Evolutionary conservation across 2,797 vertebrate species (phyloP).

Genomic region (Eutrigla gurnardus): DNA sequence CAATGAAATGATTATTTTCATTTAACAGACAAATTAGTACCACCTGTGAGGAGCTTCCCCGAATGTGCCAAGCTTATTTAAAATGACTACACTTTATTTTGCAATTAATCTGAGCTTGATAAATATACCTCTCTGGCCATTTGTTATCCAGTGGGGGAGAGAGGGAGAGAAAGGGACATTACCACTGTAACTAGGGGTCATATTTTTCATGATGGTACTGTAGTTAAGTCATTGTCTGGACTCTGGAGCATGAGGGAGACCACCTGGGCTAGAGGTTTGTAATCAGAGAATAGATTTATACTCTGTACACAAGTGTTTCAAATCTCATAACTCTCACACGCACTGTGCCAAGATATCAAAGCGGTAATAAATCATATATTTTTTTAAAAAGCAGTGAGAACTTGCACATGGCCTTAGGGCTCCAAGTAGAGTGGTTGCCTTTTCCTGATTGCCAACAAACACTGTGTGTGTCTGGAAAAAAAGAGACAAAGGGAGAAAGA

Average conservation of each 20-base stretch:
- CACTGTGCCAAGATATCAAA: conserved; percentile 63
- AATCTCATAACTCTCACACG: conserved; percentile 57
- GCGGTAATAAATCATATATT: conserved; percentile 51
- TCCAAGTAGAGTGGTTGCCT: conserved; percentile 7
- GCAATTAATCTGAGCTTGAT: conserved; percentile 63
- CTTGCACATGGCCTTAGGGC: conserved; percentile 46
- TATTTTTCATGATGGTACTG: conserved; percentile 61
- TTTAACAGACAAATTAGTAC: conserved; percentile 61
- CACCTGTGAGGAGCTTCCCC: conserved; percentile 44
- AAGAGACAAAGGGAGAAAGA: neutral
- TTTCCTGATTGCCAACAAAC: conserved; percentile 52
- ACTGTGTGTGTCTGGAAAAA: conserved; percentile 6
- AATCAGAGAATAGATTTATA: conserved; percentile 63
- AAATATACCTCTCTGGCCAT: conserved; percentile 43
- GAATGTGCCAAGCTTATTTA: conserved; percentile 38
- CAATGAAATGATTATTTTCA: conserved; percentile 68
- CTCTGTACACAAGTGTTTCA: conserved; percentile 48
- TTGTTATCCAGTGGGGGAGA: conserved; percentile 38
- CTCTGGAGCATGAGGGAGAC: conserved; percentile 66
- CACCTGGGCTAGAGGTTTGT: conserved; percentile 73
- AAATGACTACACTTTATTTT: conserved; percentile 45
- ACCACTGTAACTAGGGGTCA: conserved; percentile 70
- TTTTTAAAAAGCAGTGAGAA: conserved; percentile 43
- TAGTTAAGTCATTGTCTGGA: conserved; percentile 49
- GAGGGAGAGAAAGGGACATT: conserved; percentile 29